phyloP scores from a whole-genome alignment of 2,888 invertebrate species.

The Trachelus tabidus region DNA sequence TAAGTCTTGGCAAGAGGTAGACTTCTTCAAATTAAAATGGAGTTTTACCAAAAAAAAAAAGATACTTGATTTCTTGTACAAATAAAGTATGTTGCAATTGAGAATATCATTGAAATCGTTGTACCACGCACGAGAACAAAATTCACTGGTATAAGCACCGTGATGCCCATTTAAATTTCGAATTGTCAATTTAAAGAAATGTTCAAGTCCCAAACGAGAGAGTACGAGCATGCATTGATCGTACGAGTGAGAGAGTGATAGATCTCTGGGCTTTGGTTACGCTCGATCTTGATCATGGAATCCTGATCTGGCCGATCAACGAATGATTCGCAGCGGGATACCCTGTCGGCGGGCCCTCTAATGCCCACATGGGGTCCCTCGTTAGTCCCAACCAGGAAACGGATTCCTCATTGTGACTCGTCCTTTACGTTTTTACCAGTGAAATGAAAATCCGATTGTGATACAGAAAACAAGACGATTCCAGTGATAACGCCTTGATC shows the following conservation, averaged over 20 bases:
- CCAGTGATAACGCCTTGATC: background rate
- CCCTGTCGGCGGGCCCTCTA: conserved; percentile 50
- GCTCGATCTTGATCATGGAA: conserved; percentile 26
- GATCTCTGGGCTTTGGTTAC: background rate
- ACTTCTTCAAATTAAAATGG: background rate
- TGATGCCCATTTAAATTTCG: background rate
- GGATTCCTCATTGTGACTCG: conserved; percentile 32
- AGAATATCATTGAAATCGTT: background rate
- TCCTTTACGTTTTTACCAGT: background rate
- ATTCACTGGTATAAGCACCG: background rate
- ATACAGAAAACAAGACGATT: background rate
- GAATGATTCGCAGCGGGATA: conserved; percentile 58
- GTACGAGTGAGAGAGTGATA: background rate
- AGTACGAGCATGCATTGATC: background rate
- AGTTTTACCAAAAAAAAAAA: background rate
- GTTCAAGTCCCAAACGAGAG: background rate
- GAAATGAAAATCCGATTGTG: background rate
- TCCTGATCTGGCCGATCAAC: conserved; percentile 42
- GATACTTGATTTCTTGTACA: background rate
- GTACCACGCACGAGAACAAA: background rate
- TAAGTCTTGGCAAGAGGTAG: background rate
- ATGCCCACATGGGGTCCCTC: conserved; percentile 52
- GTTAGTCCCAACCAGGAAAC: conserved; percentile 55
- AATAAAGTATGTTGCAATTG: background rate
- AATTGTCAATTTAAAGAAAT: background rate